phyloP scores from a whole-genome alignment of 2,113 vertebrate genomes.

The Erythrocercus mccallii region DNA sequence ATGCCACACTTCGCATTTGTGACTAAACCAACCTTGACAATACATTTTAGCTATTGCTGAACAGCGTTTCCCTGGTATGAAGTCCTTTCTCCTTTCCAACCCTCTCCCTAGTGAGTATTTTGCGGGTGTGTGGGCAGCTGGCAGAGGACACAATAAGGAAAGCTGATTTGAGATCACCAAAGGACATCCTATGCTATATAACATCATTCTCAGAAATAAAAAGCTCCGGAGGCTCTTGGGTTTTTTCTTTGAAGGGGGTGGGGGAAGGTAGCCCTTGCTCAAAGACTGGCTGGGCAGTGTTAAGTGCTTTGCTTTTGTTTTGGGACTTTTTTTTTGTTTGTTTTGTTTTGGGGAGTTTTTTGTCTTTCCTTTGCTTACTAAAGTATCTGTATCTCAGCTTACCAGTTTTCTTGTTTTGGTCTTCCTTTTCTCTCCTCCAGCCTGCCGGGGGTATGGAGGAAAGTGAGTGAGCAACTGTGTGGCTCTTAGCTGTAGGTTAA shows the following conservation, averaged over 20 bases:
- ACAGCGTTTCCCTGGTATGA: accelerated
- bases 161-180: background rate
- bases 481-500: background rate
- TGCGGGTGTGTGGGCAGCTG: background rate
- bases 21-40: background rate
- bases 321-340: background rate
- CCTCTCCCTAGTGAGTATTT: background rate
- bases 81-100: background rate
- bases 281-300: background rate
- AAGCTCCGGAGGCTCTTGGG: background rate
- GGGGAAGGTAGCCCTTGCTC: background rate
- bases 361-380: background rate
- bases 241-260: accelerated
- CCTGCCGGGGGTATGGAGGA: accelerated
- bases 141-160: background rate
- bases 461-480: background rate
- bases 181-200: background rate
- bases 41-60: background rate
- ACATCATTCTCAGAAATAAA: background rate
- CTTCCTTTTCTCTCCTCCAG: background rate
- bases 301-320: background rate
- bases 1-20: background rate
- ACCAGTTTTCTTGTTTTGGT: background rate
- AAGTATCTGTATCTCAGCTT: background rate
- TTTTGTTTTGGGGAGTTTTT: background rate